Percentiles rank a stretch among this genome's conserved stretches.
Conservation (phyloP, 2,888 invertebrate genomes). For the Germaria angustata region DNA sequence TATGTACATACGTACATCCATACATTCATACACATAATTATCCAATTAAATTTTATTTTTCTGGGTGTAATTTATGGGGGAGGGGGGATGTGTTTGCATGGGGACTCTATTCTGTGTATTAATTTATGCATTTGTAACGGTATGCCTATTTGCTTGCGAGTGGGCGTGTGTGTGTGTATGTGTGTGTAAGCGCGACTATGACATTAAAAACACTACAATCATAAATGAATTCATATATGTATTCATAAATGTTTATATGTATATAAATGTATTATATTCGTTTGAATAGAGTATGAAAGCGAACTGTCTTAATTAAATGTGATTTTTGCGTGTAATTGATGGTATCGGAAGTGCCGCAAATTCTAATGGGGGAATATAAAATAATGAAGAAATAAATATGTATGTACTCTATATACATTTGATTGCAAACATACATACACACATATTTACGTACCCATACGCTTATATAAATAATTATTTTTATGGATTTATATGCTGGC, state of each 20-base stretch:
- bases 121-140: too few species aligned
- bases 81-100: too few species aligned
- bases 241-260: too few species aligned
- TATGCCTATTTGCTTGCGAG: too few species aligned
- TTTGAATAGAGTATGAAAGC: neutral
- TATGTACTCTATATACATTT: neutral
- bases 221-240: constrained; percentile 6
- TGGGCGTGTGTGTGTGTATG: too few species aligned
- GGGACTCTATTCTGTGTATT: too few species aligned
- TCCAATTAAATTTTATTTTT: too few species aligned
- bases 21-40: too few species aligned
- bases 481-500: neutral
- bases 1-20: too few species aligned
- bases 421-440: neutral
- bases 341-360: constrained; percentile 11
- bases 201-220: neutral
- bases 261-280: neutral
- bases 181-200: neutral
- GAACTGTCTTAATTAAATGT: constrained; percentile 24
- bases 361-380: constrained; percentile 2
- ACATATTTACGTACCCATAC: neutral
- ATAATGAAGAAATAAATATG: constrained; percentile 1
- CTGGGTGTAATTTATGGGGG: too few species aligned
- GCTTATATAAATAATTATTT: neutral
- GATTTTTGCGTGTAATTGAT: constrained; percentile 28